Conservation (phyloP, 2,797 vertebrate genomes). For the Anguilla anguilla region DNA sequence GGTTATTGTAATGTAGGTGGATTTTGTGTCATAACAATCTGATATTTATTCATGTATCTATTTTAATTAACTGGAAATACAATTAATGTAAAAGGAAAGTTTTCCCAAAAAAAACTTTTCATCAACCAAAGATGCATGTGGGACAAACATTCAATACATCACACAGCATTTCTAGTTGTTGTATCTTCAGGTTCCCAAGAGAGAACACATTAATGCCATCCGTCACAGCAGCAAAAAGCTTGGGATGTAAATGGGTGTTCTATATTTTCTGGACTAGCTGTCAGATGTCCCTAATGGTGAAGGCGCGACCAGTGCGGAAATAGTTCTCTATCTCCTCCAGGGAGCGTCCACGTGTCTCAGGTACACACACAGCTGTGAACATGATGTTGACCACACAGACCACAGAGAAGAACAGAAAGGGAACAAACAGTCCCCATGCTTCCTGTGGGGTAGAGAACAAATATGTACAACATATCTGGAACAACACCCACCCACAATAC, state of each 20-base stretch:
- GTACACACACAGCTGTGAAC: conserved; percentile 85
- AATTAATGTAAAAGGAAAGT: background rate
- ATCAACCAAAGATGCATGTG: background rate
- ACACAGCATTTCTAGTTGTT: background rate
- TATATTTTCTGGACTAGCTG: background rate
- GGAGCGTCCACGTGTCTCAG: conserved; percentile 86
- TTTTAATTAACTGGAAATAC: background rate
- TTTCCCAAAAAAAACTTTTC: background rate
- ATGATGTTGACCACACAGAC: conserved; percentile 79
- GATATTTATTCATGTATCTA: too few relatives aligned
- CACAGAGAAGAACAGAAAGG: conserved; percentile 83
- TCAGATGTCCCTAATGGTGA: conserved; percentile 57
- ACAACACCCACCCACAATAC: background rate
- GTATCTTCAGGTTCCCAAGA: background rate
- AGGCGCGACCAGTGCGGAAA: conserved; percentile 77
- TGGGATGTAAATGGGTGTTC: background rate
- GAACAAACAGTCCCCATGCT: conserved; percentile 76
- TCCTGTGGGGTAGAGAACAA: conserved; percentile 56
- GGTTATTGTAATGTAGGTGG: too few relatives aligned
- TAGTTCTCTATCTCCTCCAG: conserved; percentile 94
- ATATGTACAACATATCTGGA: background rate
- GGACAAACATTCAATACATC: background rate
- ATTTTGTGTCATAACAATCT: too few relatives aligned
- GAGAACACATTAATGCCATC: background rate
- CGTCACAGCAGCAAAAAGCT: background rate